A percentile compares a stretch with the other conserved stretches of the same genome.
Conservation (phyloP, 2,888 invertebrate genomes). For the Caenorhabditis plicata region DNA sequence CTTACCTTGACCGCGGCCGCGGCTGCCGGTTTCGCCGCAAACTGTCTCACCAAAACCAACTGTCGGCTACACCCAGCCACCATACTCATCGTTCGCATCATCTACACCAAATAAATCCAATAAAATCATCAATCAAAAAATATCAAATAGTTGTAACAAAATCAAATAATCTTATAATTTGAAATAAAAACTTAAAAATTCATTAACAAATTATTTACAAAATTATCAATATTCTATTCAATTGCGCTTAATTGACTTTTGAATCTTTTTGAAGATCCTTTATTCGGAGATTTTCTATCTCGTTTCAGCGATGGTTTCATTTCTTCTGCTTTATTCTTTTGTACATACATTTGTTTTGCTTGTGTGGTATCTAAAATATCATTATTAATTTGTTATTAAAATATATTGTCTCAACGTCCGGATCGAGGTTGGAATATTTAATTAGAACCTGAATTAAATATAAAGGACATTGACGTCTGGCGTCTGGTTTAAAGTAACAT, state of each 20-base stretch:
- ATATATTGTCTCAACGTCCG: no score
- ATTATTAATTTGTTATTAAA: background rate
- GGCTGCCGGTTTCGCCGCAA: conserved; percentile 23
- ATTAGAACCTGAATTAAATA: no score
- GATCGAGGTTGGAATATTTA: no score
- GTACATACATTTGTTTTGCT: conserved; percentile 36
- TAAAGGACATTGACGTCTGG: no score
- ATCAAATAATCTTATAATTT: background rate
- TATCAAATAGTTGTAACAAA: background rate
- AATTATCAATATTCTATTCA: conserved; percentile 5
- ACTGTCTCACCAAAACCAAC: conserved; percentile 5
- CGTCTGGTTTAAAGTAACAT: no score
- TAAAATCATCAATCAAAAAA: background rate
- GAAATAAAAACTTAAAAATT: background rate
- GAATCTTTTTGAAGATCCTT: conserved; percentile 5
- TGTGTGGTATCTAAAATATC: background rate
- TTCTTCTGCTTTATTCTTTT: conserved; percentile 2
- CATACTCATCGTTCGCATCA: conserved; percentile 12
- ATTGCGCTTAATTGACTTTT: conserved; percentile 23
- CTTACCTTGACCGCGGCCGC: conserved; percentile 18
- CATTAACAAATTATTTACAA: conserved; percentile 2
- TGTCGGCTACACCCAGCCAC: background rate
- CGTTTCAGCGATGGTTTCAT: conserved; percentile 1
- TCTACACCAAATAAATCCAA: conserved; percentile 2
- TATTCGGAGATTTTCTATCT: conserved; percentile 3